Evolutionary conservation across 2,888 invertebrate genomes (phyloP), one percentile per base, ranked within the genome.

Genomic region (Acronicta aceris): DNA sequence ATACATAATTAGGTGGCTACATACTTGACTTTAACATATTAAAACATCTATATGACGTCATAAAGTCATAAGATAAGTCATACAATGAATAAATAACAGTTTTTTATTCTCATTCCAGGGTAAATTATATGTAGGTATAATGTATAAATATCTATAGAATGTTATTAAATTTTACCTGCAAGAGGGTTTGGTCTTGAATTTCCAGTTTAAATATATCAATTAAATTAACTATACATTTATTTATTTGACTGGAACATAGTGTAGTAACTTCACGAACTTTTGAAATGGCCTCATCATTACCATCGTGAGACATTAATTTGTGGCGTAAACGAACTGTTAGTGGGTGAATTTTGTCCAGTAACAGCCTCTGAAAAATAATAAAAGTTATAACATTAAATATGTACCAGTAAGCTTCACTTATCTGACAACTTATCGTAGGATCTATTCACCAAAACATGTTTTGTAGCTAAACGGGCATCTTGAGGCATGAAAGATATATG

Each of bases 131-230:
- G 2, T n/a, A n/a, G n/a, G n/a, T 21, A 21, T 21, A 3, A 21
- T 21, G 21, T 21, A n/a, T n/a, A n/a, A n/a, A n/a, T n/a, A n/a
- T n/a, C n/a, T n/a, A n/a, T 21, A 21, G 2, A 21, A 21, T 21
- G 4, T 21, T 21, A 33, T 33, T 16, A 16, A 30, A 41, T 8
- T 12, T 56, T 73, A 93, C 93, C 88, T 86, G 86, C 16, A 93
- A 71, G 55, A 74, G 57, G 54, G 84, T 60, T 25, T 80, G 66
- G 30, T 84, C 65, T 10, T 78, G 76, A 61, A 83, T 73, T 85
- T 94, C 94, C n/a, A 85, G 65, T 82, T 89, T 90, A 51, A 93
- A 87, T 46, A 93, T 81, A 67, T 93, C 90, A 62, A 94, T 84
- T 53, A 93, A 82, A 63, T 83, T 85, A 25, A 89, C 58, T 9